These are phyloP conservation scores for Heteronetta atricapilla DNA, from an alignment of 2,113 vertebrate species.

Conservation along the genomic window DNA sequence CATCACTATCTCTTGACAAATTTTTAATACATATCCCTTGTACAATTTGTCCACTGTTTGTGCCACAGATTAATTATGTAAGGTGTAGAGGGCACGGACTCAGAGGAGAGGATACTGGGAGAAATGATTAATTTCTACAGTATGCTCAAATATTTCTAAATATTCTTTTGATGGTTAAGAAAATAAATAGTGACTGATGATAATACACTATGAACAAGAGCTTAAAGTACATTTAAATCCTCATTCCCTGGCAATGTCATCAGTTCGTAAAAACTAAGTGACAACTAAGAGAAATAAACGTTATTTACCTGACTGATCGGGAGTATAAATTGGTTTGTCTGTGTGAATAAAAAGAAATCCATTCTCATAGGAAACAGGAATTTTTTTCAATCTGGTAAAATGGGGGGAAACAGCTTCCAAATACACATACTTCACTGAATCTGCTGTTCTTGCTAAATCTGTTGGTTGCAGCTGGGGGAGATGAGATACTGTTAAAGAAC, in stretches of 20 bases:
- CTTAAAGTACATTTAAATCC: not conserved
- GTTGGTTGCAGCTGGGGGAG: slow-evolving; percentile 75
- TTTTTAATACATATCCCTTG: not conserved
- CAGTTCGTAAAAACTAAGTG: not conserved
- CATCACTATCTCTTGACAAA: not conserved
- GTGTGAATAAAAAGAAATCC: slow-evolving; percentile 92
- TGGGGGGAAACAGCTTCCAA: slow-evolving; percentile 80
- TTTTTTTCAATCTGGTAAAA: slow-evolving; percentile 77
- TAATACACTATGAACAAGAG: not conserved
- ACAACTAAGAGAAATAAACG: not conserved
- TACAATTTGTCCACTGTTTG: not conserved
- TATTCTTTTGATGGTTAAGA: not conserved
- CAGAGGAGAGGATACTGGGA: not conserved
- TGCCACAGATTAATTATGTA: not conserved
- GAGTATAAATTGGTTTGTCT: slow-evolving; percentile 92
- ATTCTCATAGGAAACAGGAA: slow-evolving; percentile 83
- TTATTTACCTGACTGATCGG: slow-evolving; percentile 84
- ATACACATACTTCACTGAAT: slow-evolving; percentile 71
- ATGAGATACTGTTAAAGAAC: not conserved
- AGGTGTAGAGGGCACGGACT: not conserved
- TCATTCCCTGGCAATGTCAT: not conserved
- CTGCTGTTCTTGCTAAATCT: slow-evolving; percentile 65
- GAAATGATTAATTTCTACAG: not conserved
- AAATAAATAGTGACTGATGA: not conserved
- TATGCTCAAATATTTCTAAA: not conserved